Evolutionary conservation across 2,113 vertebrate genomes (phyloP).

Genomic region (Anguilla japonica): DNA sequence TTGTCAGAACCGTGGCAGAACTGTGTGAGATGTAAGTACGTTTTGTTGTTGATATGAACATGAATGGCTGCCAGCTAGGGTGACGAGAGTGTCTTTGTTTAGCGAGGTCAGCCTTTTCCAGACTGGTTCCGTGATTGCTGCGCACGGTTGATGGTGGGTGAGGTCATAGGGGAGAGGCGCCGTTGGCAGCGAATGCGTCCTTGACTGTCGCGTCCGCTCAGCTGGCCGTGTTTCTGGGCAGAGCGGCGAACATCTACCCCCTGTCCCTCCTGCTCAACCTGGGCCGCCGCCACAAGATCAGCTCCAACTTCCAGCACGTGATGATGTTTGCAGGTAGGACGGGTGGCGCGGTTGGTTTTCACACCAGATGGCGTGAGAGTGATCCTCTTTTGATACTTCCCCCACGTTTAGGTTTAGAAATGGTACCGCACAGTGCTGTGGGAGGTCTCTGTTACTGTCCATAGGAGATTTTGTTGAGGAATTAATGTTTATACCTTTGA

Average conservation of each 20-base stretch:
- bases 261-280: conserved; percentile 93
- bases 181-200: conserved; percentile 45
- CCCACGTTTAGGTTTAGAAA: too few species aligned
- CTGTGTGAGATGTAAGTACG: not conserved
- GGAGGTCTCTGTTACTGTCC: too few species aligned
- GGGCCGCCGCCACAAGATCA: conserved; percentile 91
- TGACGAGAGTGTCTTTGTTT: too few species aligned
- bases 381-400: not conserved
- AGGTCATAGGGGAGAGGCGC: not conserved
- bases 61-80: not conserved
- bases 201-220: conserved; percentile 70
- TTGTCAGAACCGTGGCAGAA: not conserved
- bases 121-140: not conserved
- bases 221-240: conserved; percentile 93
- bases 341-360: not conserved
- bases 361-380: not conserved
- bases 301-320: conserved; percentile 91
- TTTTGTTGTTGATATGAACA: not conserved
- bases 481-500: too few species aligned
- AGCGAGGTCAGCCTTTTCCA: too few species aligned
- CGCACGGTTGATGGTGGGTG: not conserved
- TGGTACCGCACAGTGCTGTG: too few species aligned
- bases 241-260: conserved; percentile 96
- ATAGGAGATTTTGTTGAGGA: too few species aligned
- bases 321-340: conserved; percentile 96